Conservation (phyloP, 2,113 vertebrate species). For the Chionodraco myersi region DNA sequence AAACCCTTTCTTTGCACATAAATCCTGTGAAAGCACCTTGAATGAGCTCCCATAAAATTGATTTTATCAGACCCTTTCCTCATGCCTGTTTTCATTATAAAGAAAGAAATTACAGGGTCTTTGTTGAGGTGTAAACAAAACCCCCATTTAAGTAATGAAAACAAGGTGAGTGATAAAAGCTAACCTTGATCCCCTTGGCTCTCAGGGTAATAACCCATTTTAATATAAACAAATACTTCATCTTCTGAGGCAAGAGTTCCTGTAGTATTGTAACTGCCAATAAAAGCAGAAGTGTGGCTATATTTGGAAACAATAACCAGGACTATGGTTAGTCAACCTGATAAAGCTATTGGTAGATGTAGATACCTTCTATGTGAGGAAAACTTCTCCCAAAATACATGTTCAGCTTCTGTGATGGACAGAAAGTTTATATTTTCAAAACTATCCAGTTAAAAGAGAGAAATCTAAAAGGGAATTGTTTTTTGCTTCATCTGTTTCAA, state of each 20-base stretch:
- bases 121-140: slow-evolving; percentile 40
- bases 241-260: slow-evolving; percentile 8
- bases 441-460: neutral
- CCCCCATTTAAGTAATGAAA: slow-evolving; percentile 58
- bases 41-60: slow-evolving; percentile 52
- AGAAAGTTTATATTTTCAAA: neutral
- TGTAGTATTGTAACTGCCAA: slow-evolving; percentile 16
- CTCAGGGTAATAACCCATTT: slow-evolving; percentile 7
- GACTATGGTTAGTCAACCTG: slow-evolving; percentile 19
- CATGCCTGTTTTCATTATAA: slow-evolving; percentile 51
- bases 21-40: slow-evolving; percentile 46
- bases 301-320: slow-evolving; percentile 31
- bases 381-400: slow-evolving; percentile 28
- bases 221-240: slow-evolving; percentile 23
- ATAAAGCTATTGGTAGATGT: neutral
- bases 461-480: slow-evolving; percentile 13
- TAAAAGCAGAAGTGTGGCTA: slow-evolving; percentile 34
- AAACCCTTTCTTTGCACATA: slow-evolving; percentile 34
- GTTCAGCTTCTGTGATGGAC: slow-evolving; percentile 20
- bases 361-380: slow-evolving; percentile 30
- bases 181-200: slow-evolving; percentile 35
- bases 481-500: slow-evolving; percentile 26
- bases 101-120: slow-evolving; percentile 7
- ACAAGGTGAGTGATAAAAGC: slow-evolving; percentile 57
- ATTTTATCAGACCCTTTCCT: slow-evolving; percentile 47